phyloP scores from a whole-genome alignment of 2,888 invertebrate species.

The Andricus quercusramuli region DNA sequence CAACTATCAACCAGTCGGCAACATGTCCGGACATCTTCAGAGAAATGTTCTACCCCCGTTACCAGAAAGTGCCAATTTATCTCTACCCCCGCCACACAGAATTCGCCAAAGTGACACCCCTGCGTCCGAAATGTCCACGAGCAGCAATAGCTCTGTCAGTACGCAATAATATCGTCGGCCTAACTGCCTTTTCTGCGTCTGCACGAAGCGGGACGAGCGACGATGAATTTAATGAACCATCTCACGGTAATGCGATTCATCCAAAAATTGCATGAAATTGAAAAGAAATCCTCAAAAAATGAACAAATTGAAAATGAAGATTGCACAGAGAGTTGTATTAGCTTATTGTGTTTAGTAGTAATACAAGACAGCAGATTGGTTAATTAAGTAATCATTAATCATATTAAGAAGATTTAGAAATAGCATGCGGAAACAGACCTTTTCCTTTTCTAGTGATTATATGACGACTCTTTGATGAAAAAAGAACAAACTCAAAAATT shows the following conservation, averaged over 20 bases:
- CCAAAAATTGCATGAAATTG: neutral
- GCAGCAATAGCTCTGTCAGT: slow-evolving; percentile 65
- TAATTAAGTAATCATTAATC: neutral
- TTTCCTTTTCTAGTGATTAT: too few species aligned
- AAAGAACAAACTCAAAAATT: too few species aligned
- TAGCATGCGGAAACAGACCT: too few species aligned
- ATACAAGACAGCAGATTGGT: neutral
- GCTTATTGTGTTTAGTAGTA: neutral
- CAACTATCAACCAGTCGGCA: slow-evolving; percentile 91
- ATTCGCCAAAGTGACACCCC: slow-evolving; percentile 58
- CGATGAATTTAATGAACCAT: slow-evolving; percentile 49
- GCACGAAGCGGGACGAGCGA: slow-evolving; percentile 65
- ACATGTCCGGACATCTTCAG: slow-evolving; percentile 86
- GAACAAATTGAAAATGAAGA: neutral
- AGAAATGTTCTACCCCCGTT: slow-evolving; percentile 88
- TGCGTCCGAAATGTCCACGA: slow-evolving; percentile 62
- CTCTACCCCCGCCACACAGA: slow-evolving; percentile 71
- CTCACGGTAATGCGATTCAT: slow-evolving; percentile 34
- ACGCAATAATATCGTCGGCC: slow-evolving; percentile 72
- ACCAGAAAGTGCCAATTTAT: slow-evolving; percentile 81
- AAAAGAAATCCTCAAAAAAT: neutral
- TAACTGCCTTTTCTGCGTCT: slow-evolving; percentile 72
- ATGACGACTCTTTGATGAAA: too few species aligned
- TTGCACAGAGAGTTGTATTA: neutral
- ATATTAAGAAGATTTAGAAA: too few species aligned